A percentile compares a stretch with the other conserved stretches of the same genome.
phyloP scores from a whole-genome alignment of 2,113 vertebrate genomes.

The Tetrax tetrax region DNA sequence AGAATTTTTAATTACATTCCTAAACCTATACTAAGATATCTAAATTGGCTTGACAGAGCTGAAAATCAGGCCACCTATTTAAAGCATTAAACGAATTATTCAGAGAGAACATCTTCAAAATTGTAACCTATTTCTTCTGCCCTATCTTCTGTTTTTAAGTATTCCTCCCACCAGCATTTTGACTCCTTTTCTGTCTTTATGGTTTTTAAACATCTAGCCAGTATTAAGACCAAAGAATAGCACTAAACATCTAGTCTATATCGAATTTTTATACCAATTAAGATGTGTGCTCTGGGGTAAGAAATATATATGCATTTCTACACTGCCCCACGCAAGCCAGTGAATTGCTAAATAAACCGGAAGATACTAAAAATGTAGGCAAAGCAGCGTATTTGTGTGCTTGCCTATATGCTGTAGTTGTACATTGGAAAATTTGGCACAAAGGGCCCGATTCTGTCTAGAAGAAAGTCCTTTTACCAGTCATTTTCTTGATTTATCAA shows the following conservation, averaged over 20 bases:
- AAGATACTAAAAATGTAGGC: background rate
- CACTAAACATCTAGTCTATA: background rate
- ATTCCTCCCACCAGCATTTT: background rate
- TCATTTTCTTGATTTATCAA: background rate
- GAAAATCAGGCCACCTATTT: conserved; percentile 10
- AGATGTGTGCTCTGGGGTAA: background rate
- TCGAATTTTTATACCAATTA: background rate
- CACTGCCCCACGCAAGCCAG: background rate
- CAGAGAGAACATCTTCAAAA: conserved; percentile 16
- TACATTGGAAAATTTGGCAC: background rate
- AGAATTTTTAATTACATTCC: background rate
- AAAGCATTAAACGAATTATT: conserved; percentile 9
- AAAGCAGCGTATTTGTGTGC: background rate
- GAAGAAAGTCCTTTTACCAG: background rate
- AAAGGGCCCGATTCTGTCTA: background rate
- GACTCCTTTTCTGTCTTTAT: background rate
- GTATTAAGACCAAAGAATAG: background rate
- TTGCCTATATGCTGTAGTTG: background rate
- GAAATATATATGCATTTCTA: background rate
- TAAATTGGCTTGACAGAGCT: background rate
- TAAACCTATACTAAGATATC: background rate
- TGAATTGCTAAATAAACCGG: background rate
- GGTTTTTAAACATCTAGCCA: background rate
- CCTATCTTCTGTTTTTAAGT: background rate
- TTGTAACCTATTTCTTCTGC: background rate